These are phyloP conservation scores for Punctoribates punctum DNA, from an alignment of 2,888 invertebrate species.

Conservation along the genomic window DNA sequence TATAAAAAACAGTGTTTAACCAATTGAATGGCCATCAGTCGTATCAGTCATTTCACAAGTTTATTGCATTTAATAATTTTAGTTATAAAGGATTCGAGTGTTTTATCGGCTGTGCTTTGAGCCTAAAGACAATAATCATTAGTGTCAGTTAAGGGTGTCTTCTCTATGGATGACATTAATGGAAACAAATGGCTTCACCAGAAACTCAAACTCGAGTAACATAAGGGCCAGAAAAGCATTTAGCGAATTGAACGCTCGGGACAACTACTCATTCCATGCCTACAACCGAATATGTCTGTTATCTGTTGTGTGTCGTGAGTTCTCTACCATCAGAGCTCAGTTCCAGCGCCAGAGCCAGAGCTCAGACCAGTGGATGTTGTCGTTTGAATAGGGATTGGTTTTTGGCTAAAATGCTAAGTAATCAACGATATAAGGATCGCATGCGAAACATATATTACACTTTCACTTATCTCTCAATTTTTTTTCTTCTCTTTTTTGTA, in stretches of 20 bases:
- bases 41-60: too few relatives aligned
- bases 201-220: not conserved
- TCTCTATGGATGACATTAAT: conserved; percentile 1
- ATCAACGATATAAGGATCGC: not conserved
- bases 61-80: not conserved
- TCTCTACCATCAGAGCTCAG: not conserved
- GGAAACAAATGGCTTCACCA: not conserved
- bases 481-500: not conserved
- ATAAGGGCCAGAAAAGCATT: not conserved
- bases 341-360: not conserved
- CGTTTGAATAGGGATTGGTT: not conserved
- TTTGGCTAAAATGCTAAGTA: not conserved
- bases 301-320: not conserved
- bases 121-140: not conserved
- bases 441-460: not conserved
- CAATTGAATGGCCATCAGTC: not conserved
- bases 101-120: not conserved
- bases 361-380: not conserved
- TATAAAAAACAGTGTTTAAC: too few relatives aligned
- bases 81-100: not conserved
- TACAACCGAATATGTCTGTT: not conserved
- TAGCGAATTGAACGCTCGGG: not conserved
- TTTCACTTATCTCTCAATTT: not conserved
- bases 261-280: not conserved
- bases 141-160: not conserved